Conservation (phyloP, 2,113 vertebrate genomes). For the Mohoua ochrocephala region DNA sequence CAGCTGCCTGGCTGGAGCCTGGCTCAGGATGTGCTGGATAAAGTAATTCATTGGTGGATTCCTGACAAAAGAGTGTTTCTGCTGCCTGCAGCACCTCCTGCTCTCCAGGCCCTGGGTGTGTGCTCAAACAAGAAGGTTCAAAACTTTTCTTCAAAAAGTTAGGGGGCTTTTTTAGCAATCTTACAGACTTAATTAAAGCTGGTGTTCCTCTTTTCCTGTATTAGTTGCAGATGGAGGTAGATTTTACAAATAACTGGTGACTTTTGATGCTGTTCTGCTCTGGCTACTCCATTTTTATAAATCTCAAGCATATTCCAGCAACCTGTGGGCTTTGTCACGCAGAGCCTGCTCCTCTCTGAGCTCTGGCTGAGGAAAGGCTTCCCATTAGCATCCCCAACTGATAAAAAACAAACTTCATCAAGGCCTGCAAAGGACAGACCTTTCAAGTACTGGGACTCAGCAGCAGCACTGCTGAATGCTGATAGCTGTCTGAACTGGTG, state of each 20-base stretch:
- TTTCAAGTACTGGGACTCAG: neutral
- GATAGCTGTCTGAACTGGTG: neutral
- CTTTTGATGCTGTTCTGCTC: neutral
- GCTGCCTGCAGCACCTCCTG: neutral
- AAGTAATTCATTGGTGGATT: neutral
- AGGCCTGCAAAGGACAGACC: neutral
- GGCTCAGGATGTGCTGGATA: neutral
- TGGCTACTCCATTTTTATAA: neutral
- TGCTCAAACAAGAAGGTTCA: neutral
- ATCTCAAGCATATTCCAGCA: neutral
- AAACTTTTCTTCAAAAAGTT: neutral
- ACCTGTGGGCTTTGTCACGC: neutral
- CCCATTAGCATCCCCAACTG: neutral
- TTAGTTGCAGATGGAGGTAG: neutral
- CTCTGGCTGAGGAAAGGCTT: neutral
- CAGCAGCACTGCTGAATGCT: neutral
- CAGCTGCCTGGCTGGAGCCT: neutral
- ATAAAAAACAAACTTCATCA: neutral
- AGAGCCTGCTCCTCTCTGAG: neutral
- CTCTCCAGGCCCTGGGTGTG: neutral
- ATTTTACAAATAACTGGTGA: neutral
- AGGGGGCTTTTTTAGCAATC: neutral
- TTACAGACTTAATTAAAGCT: neutral
- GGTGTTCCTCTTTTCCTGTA: neutral
- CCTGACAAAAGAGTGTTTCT: neutral